Evolutionary conservation across 2,797 vertebrate species (phyloP), one percentile per base, ranked within the genome.

Genomic region (Aphelocoma californica): DNA sequence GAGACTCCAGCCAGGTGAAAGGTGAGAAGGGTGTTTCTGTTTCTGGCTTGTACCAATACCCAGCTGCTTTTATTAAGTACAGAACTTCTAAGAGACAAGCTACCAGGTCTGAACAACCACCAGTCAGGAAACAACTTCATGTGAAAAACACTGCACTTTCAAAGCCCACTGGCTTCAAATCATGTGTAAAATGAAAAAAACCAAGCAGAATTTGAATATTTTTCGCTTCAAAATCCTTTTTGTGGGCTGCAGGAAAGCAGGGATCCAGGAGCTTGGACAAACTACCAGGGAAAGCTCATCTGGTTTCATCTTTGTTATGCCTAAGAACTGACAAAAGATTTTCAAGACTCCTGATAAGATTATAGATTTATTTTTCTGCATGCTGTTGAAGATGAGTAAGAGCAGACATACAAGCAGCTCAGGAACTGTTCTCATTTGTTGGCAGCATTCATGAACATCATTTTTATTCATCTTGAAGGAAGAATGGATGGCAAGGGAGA

Each of bases 261-360:
- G 12, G 50, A 74, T 86, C 34, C 86, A 88, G 38, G 38, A 88
- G 31, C 23, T 1, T 81, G 73, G 28, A 86, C 79, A 90, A 71
- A 73, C 53, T 50, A 83, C 50, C 17, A 86, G 38, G 19, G 38
- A 94, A 92, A 92, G 21, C 57, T 75, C 85, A 88, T 69, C 61
- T 89, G 75, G 38, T 83, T 92, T 92, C 75, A 78, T 57, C 86
- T 85, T 85, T 89, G 48, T 80, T 91, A 88, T 42, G 81, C 92
- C 73, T 85, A 91, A 95, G 71, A 93, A 58, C 60, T 50, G 57
- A 85, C 60, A 88, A 74, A 90, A 66, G 75, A 88, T 92, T 91
- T 96, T 70, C 80, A 92, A 92, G 77, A 51, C 54, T 78, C 65
- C 75, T 88, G 69, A 74, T 88, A 93, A 90, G 91, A 90, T 90